Evolutionary conservation across 2,888 invertebrate genomes (phyloP), one percentile per base, ranked within the genome.

Genomic region (Monopis laevigella): DNA sequence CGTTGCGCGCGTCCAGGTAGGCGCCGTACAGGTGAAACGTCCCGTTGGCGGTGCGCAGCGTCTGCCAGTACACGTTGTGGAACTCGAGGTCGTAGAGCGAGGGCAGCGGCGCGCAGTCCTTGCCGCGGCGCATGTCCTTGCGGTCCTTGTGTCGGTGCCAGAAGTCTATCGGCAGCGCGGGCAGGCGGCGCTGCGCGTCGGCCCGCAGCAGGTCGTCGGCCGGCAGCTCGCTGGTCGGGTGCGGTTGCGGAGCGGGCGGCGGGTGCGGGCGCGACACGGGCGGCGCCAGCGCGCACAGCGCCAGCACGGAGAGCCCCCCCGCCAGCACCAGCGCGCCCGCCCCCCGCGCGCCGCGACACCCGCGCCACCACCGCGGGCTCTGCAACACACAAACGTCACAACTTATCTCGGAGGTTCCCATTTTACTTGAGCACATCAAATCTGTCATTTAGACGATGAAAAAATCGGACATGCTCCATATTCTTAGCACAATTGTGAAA

Each of bases 31-130:
- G 72, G 64, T 94, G 93, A 60, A 95, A 95, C 2, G 93, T 92
- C n/a, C 94, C 93, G 55, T 93, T 91, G 27, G 86, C 84, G 4
- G 92, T 88, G 51, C 86, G 85, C 61, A 94, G 62, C 38, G 90
- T 91, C 73, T 96, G 96, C 96, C 96, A 96, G 68, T 95, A 95
- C 41, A 93, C 86, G 63, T 96, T 96, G 73, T 94, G 94, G 77
- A 93, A 96, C 65, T 96, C 92, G 47, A 96, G 78, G 57, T 96
- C 96, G 69, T 91, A 94, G 51, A 95, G 88, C 44, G 88, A 91
- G 1, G 96, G 96, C 65, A 92, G 93, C 50, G 89, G 87, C 44
- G 92, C 91, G 72, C 93, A 93, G 45, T 87, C 87, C 52, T 85
- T 86, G 65, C 88, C 89, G 56, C 66, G 66, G 53, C 63, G 80